Evolutionary conservation across 2,113 vertebrate genomes (phyloP).

Genomic region (Brachypteracias leptosomus): DNA sequence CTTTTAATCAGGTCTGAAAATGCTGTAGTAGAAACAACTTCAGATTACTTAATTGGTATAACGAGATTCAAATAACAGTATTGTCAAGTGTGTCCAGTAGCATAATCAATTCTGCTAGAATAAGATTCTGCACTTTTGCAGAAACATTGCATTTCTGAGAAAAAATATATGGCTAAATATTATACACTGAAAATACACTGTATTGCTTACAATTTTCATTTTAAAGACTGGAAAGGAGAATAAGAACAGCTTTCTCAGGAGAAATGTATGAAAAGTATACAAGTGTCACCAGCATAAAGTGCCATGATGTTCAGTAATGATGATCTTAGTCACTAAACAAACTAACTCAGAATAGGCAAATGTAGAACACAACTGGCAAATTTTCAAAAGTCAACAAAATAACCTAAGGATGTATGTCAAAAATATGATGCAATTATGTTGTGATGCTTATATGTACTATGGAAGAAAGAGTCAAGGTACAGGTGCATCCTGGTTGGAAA

Average conservation of each 20-base stretch:
- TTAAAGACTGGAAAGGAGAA: background rate
- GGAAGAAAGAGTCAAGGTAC: background rate
- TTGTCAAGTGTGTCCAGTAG: background rate
- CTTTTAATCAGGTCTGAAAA: background rate
- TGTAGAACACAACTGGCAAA: background rate
- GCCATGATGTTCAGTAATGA: background rate
- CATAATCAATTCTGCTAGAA: background rate
- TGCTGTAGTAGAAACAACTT: background rate
- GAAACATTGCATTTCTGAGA: background rate
- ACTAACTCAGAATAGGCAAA: slow-evolving; percentile 4
- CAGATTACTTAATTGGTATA: background rate
- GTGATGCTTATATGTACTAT: background rate
- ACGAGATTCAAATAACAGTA: background rate
- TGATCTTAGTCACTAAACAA: slow-evolving; percentile 25
- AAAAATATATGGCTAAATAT: background rate
- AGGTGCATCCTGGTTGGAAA: background rate
- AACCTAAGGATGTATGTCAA: background rate
- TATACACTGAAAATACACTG: background rate
- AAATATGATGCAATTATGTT: background rate
- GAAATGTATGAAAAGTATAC: background rate
- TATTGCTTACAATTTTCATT: background rate
- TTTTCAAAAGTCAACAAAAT: background rate
- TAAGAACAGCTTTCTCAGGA: background rate
- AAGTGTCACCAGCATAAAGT: background rate
- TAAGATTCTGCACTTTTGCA: background rate